Percentiles rank a stretch among this genome's conserved stretches.
phyloP scores from a whole-genome alignment of 2,888 invertebrate species.

The Stenichneumon culpator region DNA sequence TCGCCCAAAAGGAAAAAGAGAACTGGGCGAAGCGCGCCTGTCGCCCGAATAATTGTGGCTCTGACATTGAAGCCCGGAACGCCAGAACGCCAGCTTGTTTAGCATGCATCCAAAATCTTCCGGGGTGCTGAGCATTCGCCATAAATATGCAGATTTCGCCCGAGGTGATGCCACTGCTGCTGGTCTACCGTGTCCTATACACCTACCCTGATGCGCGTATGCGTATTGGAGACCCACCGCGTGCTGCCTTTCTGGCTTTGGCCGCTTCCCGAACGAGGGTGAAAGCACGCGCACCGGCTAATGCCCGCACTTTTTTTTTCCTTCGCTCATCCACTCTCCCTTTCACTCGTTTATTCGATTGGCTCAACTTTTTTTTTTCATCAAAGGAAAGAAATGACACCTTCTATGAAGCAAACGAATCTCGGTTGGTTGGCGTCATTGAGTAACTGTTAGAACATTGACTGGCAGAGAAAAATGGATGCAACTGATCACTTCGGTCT shows the following conservation, averaged over 20 bases:
- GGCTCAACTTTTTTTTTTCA: neutral
- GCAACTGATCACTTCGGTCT: no score
- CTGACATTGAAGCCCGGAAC: constrained; percentile 67
- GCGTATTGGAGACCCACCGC: constrained; percentile 13
- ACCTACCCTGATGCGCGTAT: constrained; percentile 10
- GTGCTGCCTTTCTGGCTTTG: constrained; percentile 33
- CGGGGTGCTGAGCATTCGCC: constrained; percentile 78
- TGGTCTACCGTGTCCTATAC: constrained; percentile 42
- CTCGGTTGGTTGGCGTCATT: neutral
- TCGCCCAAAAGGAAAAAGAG: constrained; percentile 7
- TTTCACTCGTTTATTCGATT: neutral
- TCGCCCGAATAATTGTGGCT: constrained; percentile 64
- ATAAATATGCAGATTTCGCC: constrained; percentile 81
- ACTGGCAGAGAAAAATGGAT: no score
- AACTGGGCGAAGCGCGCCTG: constrained; percentile 42
- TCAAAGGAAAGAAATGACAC: neutral
- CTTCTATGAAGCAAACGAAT: neutral
- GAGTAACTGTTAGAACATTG: neutral
- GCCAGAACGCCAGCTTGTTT: constrained; percentile 75
- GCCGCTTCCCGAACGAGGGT: constrained; percentile 39
- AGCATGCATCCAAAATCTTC: constrained; percentile 82
- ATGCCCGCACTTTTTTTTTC: constrained; percentile 6
- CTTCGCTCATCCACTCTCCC: neutral
- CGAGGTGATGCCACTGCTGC: constrained; percentile 66
- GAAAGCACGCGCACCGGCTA: constrained; percentile 23